A percentile compares a stretch with the other conserved stretches of the same genome.
Evolutionary conservation across 2,888 invertebrate genomes (phyloP).

Genomic region (Drosophila melanosoma): DNA sequence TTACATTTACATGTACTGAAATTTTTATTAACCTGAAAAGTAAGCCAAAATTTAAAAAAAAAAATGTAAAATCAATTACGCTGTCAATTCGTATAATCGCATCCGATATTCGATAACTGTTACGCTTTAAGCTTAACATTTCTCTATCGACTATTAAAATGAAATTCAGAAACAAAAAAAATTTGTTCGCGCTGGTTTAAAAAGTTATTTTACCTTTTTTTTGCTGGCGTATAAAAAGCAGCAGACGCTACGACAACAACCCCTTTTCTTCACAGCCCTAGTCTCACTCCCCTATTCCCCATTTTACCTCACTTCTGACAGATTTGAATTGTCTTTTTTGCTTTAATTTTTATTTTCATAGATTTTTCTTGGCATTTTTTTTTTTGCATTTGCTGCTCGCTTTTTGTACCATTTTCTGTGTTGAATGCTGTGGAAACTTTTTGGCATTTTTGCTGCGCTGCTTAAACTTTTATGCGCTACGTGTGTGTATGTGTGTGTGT

Average conservation of each 20-base stretch:
- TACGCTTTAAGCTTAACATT: slow-evolving; percentile 27
- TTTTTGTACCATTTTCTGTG: slow-evolving; percentile 67
- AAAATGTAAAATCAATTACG: not conserved
- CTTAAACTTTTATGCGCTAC: slow-evolving; percentile 77
- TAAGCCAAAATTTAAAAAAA: not conserved
- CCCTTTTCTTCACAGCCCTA: not conserved
- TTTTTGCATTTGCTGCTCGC: slow-evolving; percentile 45
- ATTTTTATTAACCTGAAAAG: not conserved
- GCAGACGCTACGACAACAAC: slow-evolving; percentile 33
- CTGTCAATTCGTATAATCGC: not conserved
- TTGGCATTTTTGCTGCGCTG: slow-evolving; percentile 81
- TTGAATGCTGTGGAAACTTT: slow-evolving; percentile 76
- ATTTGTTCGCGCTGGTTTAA: slow-evolving; percentile 23
- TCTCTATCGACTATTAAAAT: slow-evolving; percentile 40
- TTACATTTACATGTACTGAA: not conserved
- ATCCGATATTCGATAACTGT: slow-evolving; percentile 14
- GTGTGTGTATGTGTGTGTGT: slow-evolving; percentile 22
- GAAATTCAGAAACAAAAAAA: slow-evolving; percentile 39
- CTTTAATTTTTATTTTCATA: slow-evolving; percentile 80
- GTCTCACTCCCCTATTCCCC: not conserved
- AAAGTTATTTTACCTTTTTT: slow-evolving; percentile 47
- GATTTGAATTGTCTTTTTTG: slow-evolving; percentile 64
- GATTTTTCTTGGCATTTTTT: slow-evolving; percentile 65
- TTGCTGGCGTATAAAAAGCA: slow-evolving; percentile 25
- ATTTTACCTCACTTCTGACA: slow-evolving; percentile 23